phyloP scores from a whole-genome alignment of 2,113 vertebrate species.

The Hippolais icterina region DNA sequence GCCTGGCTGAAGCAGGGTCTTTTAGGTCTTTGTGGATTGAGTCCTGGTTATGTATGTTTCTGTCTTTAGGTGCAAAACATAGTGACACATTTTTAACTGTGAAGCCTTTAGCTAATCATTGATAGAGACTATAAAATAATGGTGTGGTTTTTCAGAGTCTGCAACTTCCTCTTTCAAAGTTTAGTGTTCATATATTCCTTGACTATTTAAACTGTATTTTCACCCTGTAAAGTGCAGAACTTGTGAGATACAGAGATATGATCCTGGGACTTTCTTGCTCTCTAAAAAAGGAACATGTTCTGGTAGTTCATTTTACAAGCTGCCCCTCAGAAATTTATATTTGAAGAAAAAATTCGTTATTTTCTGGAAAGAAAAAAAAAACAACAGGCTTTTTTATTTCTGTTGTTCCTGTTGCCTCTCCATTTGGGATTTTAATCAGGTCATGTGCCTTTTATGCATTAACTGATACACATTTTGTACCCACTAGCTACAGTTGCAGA shows the following conservation, averaged over 20 bases:
- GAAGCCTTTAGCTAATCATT: conserved; percentile 20
- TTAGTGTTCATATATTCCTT: neutral
- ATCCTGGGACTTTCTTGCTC: neutral
- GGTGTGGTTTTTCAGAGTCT: neutral
- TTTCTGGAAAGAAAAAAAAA: neutral
- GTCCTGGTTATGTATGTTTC: neutral
- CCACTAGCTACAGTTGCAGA: neutral
- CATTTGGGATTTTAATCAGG: neutral
- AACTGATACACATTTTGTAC: neutral
- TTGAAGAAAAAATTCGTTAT: neutral
- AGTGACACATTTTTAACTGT: neutral
- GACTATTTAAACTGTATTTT: neutral
- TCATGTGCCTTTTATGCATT: neutral
- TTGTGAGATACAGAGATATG: neutral
- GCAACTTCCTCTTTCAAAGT: neutral
- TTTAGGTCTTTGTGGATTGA: neutral
- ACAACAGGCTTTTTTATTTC: neutral
- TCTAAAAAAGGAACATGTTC: neutral
- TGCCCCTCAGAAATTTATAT: neutral
- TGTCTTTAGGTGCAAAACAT: neutral
- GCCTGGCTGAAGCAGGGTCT: neutral
- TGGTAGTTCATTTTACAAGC: neutral
- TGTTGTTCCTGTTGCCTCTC: neutral
- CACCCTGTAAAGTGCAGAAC: neutral
- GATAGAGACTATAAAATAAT: neutral